A percentile compares a stretch with the other conserved stretches of the same genome.
Evolutionary conservation across 2,797 vertebrate genomes (phyloP).

Genomic region (Anabas testudineus): DNA sequence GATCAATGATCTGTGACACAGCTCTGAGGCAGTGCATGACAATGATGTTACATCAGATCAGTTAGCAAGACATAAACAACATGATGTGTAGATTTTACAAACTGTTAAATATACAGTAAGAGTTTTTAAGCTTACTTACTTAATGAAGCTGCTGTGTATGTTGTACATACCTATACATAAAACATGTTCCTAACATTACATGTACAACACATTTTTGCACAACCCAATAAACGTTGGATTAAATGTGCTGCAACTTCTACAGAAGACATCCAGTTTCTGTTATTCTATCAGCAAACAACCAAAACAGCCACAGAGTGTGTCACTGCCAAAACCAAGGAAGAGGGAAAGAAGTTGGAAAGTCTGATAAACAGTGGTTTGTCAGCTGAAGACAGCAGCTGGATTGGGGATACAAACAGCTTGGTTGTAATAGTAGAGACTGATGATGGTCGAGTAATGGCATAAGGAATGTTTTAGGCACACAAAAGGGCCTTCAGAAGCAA

Average conservation of each 20-base stretch:
- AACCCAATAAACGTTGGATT: no score
- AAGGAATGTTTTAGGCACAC: constrained; percentile 26
- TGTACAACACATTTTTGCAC: no score
- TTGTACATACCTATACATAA: no score
- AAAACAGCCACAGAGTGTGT: constrained; percentile 11
- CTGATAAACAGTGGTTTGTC: constrained; percentile 39
- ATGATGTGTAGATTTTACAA: neutral
- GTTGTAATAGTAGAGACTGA: constrained; percentile 22
- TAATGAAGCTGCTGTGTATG: no score
- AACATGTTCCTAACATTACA: no score
- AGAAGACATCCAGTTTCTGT: neutral
- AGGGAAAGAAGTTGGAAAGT: neutral
- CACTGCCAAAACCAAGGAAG: neutral
- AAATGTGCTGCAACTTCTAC: no score
- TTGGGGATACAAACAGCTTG: constrained; percentile 39
- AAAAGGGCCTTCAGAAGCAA: constrained; percentile 44
- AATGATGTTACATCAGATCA: constrained; percentile 40
- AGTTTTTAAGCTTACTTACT: no score
- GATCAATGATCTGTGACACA: constrained; percentile 54
- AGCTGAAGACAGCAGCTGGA: constrained; percentile 25
- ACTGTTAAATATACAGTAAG: no score
- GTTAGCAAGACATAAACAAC: neutral
- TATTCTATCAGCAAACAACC: constrained; percentile 37
- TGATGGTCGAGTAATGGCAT: constrained; percentile 27
- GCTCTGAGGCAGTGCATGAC: constrained; percentile 13